phyloP scores from a whole-genome alignment of 2,113 vertebrate species.

The Poecilia latipinna region DNA sequence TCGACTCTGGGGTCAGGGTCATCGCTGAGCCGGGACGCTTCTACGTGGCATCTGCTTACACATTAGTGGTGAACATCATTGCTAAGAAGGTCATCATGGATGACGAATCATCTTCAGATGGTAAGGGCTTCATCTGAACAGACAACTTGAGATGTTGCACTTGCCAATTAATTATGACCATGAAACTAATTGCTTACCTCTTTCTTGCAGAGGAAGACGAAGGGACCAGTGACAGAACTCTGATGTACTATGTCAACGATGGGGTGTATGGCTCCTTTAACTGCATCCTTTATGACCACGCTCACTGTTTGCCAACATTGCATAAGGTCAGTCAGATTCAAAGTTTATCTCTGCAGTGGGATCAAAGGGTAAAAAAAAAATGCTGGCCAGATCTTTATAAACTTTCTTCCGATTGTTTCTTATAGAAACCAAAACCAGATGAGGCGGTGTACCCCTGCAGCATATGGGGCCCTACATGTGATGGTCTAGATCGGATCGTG shows the following conservation, averaged over 20 bases:
- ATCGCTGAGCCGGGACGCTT: constrained; percentile 97
- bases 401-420: not conserved
- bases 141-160: not conserved
- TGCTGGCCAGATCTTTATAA: not conserved
- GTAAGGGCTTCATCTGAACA: constrained; percentile 42
- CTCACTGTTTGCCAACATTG: constrained; percentile 88
- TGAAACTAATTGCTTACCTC: too few relatives aligned
- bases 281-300: constrained; percentile 95
- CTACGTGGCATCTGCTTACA: constrained; percentile 95
- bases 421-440: constrained; percentile 89
- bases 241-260: constrained; percentile 99
- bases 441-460: constrained; percentile 90
- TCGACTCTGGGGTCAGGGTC: constrained; percentile 85
- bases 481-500: constrained; percentile 94
- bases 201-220: constrained; percentile 88
- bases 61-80: constrained; percentile 94
- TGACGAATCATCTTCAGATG: constrained; percentile 87
- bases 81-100: constrained; percentile 93
- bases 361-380: too few relatives aligned
- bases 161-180: not conserved
- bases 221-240: constrained; percentile 83
- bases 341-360: not conserved
- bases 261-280: constrained; percentile 99
- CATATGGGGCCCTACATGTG: constrained; percentile 97
- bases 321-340: constrained; percentile 84